Evolutionary conservation across 2,888 invertebrate genomes (phyloP), one percentile per base, ranked within the genome.

Genomic region (Rotaria sp.): DNA sequence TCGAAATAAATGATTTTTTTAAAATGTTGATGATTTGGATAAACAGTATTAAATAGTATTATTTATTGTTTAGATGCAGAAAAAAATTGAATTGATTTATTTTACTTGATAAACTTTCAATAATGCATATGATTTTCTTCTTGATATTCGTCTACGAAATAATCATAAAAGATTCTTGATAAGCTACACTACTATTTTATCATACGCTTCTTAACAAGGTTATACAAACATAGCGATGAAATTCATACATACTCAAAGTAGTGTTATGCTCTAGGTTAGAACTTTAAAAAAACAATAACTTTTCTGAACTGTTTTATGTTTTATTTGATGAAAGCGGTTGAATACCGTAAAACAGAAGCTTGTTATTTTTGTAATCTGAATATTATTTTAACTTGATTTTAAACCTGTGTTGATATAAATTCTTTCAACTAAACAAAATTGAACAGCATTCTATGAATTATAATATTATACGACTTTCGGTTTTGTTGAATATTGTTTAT

Each of bases 301-400:
- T 41, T 75, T 38, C 11, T 75, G 5, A 30, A 24, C 24, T 13
- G 15, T 38, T 75, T 59, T 0, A 59, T 59, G 7, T 15, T 30
- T 41, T 2, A 7, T 50, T 85, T 13, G 87, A 87, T 52, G 88
- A 91, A 90, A 90, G 90, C 88, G 90, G 90, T 21, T 91, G 91
- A 91, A 90, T 91, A 38, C 89, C 91, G 2, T 89, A 91, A 13
- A 90, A 50, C 91, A 84, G 90, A 90, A 88, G 91, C 91, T 30
- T 90, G 90, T 18, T 91, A 91, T 88, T 91, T 90, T 90, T 90
- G 90, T 84, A 90, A 90, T 85, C 88, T 89, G 1, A 88, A 89
- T 50, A 90, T 89, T 55, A 89, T 90, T 18, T 88, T 89, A 57
- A 88, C 89, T 2, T 89, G 91, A 45, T 86, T 91, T 30, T 50